Conservation (phyloP, 2,888 invertebrate species). For the Polymixis lichenea region DNA sequence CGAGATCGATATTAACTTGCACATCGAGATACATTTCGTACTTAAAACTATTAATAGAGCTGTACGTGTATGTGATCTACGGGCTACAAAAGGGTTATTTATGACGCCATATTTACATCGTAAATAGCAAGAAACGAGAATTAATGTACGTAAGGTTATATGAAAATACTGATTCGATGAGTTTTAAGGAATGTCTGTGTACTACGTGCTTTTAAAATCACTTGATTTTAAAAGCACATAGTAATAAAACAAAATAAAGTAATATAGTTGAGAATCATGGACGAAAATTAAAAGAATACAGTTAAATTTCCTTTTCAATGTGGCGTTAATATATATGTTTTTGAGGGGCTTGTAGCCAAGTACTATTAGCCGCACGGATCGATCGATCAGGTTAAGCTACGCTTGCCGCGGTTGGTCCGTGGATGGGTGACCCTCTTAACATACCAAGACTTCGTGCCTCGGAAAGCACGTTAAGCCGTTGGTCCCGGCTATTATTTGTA, state of each 20-base stretch:
- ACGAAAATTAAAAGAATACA: too few relatives aligned
- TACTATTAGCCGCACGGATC: too few relatives aligned
- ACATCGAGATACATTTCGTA: slow-evolving; percentile 3
- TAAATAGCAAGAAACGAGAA: neutral
- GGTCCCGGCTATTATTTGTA: too few relatives aligned
- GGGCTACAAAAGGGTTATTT: slow-evolving; percentile 13
- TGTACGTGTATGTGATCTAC: neutral
- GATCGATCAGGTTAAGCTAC: too few relatives aligned
- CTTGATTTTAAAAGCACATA: too few relatives aligned
- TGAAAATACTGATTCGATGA: neutral
- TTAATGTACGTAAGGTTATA: neutral
- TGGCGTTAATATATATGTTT: too few relatives aligned
- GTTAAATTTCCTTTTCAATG: too few relatives aligned
- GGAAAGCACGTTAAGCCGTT: too few relatives aligned
- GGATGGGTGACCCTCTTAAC: too few relatives aligned
- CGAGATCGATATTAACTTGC: neutral
- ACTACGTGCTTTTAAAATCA: neutral
- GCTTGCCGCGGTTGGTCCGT: too few relatives aligned
- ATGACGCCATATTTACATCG: neutral
- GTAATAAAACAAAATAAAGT: neutral
- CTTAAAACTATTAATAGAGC: slow-evolving; percentile 11
- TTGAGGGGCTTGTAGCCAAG: too few relatives aligned
- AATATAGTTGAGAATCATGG: neutral
- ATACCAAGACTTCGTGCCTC: too few relatives aligned
- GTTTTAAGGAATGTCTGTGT: neutral